Percentiles rank a stretch among this genome's conserved stretches.
Evolutionary conservation across 2,113 vertebrate genomes (phyloP).

Genomic region (Dendrocopos noguchii): DNA sequence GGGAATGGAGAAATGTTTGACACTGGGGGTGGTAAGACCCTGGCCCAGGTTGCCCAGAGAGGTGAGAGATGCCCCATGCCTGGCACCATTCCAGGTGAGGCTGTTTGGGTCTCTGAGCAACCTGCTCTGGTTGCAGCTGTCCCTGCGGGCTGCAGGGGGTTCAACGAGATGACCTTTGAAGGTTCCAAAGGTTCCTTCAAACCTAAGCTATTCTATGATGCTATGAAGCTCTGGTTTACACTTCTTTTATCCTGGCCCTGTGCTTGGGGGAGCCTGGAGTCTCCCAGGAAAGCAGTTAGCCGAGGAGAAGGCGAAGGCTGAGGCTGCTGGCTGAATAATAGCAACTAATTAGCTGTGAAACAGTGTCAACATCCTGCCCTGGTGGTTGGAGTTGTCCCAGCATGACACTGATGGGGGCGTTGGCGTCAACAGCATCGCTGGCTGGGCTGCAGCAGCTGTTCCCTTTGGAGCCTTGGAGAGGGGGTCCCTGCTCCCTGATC

Average conservation of each 20-base stretch:
- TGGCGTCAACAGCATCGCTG: neutral
- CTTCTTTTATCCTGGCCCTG: neutral
- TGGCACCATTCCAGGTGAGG: neutral
- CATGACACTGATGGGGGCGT: neutral
- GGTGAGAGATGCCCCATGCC: neutral
- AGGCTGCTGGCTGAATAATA: neutral
- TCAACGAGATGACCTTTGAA: neutral
- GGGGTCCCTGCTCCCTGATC: neutral
- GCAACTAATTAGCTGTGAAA: neutral
- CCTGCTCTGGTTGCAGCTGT: neutral
- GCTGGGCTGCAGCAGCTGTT: neutral
- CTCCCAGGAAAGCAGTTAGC: neutral
- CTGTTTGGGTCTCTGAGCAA: neutral
- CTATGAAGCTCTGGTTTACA: neutral
- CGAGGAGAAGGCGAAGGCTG: rapidly evolving
- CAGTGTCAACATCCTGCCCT: rapidly evolving
- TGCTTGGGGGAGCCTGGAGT: neutral
- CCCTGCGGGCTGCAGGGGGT: neutral
- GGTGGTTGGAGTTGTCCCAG: rapidly evolving
- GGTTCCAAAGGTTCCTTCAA: neutral
- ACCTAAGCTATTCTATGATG: neutral
- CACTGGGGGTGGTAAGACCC: neutral
- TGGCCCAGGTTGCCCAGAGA: neutral
- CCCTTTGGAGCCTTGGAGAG: neutral
- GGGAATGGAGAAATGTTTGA: neutral